These are phyloP conservation scores for Agriopis marginaria DNA, from an alignment of 2,888 invertebrate species.

Conservation along the genomic window DNA sequence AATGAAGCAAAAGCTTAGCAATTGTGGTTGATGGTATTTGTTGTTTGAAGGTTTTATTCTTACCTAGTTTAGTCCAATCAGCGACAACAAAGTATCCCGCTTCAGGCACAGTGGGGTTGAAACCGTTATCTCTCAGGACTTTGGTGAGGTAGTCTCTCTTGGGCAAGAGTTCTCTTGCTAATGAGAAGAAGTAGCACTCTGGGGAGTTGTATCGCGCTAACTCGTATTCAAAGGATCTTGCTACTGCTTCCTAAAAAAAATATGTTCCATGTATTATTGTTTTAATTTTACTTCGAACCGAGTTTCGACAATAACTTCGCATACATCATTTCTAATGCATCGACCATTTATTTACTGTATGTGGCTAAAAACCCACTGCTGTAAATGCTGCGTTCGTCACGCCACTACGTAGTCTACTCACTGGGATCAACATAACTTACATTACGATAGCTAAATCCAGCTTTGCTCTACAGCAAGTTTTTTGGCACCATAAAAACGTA, in stretches of 20 bases:
- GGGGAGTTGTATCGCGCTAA: constrained; percentile 89
- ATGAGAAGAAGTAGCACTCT: constrained; percentile 93
- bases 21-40: background rate
- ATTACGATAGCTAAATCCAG: too few species aligned
- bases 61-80: constrained; percentile 93
- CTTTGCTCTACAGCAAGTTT: too few species aligned
- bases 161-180: constrained; percentile 90
- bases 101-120: constrained; percentile 96
- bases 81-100: constrained; percentile 99
- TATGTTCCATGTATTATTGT: background rate
- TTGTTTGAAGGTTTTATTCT: background rate
- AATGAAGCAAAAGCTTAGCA: background rate
- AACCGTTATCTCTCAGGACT: constrained; percentile 91
- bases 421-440: too few species aligned
- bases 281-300: too few species aligned
- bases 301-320: too few species aligned
- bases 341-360: too few species aligned
- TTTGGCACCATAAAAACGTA: too few species aligned
- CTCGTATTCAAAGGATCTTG: constrained; percentile 95
- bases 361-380: too few species aligned
- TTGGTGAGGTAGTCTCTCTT: constrained; percentile 94
- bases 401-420: too few species aligned
- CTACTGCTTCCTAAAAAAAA: constrained; percentile 94
- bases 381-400: too few species aligned
- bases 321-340: too few species aligned